A percentile compares a stretch with the other conserved stretches of the same genome.
phyloP scores from a whole-genome alignment of 2,888 invertebrate species.

The Nymphalis c-album region DNA sequence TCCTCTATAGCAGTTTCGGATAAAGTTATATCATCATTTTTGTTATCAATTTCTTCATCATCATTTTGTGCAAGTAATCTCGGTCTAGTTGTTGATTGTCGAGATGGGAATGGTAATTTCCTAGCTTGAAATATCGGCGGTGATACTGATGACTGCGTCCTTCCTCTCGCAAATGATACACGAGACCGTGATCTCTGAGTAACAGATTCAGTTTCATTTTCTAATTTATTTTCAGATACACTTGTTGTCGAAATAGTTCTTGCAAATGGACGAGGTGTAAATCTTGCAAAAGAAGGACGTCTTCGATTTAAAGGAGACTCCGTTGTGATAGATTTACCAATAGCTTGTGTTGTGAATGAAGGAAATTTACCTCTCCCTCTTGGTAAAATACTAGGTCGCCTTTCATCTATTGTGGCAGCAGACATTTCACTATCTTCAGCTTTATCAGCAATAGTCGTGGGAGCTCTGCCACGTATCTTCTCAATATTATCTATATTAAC shows the following conservation, averaged over 20 bases:
- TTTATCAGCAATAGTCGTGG: conserved; percentile 53
- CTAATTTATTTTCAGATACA: conserved; percentile 42
- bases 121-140: conserved; percentile 52
- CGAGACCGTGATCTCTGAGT: conserved; percentile 51
- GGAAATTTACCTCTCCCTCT: conserved; percentile 67
- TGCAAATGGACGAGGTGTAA: conserved; percentile 72
- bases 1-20: conserved; percentile 78
- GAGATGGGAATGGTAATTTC: conserved; percentile 60
- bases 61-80: conserved; percentile 46
- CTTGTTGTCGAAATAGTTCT: conserved; percentile 46
- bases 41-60: conserved; percentile 61
- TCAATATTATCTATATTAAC: conserved; percentile 47
- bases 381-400: conserved; percentile 57
- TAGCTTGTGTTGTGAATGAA: conserved; percentile 55
- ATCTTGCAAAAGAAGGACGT: conserved; percentile 66
- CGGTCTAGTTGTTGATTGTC: conserved; percentile 55
- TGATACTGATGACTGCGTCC: conserved; percentile 46
- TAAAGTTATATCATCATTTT: conserved; percentile 67
- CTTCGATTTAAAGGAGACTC: conserved; percentile 51
- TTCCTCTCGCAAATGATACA: conserved; percentile 54
- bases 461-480: conserved; percentile 50
- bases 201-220: conserved; percentile 42
- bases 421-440: conserved; percentile 67
- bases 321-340: conserved; percentile 45
- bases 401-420: conserved; percentile 67